A percentile compares a stretch with the other conserved stretches of the same genome.
These are phyloP conservation scores for Syndactyla subalaris DNA, from an alignment of 2,797 vertebrate species.

Conservation along the genomic window DNA sequence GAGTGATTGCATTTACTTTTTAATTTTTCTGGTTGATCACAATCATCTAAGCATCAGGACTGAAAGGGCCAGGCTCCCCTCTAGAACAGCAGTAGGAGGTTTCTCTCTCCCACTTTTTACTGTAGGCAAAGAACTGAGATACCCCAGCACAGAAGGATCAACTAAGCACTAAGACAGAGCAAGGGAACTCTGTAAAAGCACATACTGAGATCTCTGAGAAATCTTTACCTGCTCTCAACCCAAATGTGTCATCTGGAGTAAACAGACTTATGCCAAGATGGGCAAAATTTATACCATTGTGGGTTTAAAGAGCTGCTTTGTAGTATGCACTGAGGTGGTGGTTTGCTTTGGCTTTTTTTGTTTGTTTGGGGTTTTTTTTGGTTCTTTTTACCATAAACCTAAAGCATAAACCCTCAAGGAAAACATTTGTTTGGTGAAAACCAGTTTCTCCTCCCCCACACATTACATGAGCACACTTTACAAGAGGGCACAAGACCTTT, in stretches of 20 bases:
- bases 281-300: background rate
- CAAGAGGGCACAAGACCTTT: background rate
- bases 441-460: background rate
- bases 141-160: background rate
- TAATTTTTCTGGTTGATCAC: background rate
- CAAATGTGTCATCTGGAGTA: constrained; percentile 28
- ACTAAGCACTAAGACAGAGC: background rate
- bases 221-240: constrained; percentile 27
- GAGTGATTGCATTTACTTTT: background rate
- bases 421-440: constrained; percentile 32
- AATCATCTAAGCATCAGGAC: background rate
- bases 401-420: constrained; percentile 1
- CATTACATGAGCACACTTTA: background rate
- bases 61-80: background rate
- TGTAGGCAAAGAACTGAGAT: background rate
- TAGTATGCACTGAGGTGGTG: background rate
- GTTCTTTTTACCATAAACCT: background rate
- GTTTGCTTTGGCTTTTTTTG: background rate
- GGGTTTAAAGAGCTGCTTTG: constrained; percentile 7
- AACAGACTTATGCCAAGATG: constrained; percentile 5
- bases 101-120: background rate
- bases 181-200: background rate
- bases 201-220: background rate
- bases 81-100: background rate
- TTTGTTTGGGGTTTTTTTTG: background rate